Evolutionary conservation across 2,113 vertebrate genomes (phyloP), one percentile per base, ranked within the genome.

Genomic region (Erythrolamprus reginae): DNA sequence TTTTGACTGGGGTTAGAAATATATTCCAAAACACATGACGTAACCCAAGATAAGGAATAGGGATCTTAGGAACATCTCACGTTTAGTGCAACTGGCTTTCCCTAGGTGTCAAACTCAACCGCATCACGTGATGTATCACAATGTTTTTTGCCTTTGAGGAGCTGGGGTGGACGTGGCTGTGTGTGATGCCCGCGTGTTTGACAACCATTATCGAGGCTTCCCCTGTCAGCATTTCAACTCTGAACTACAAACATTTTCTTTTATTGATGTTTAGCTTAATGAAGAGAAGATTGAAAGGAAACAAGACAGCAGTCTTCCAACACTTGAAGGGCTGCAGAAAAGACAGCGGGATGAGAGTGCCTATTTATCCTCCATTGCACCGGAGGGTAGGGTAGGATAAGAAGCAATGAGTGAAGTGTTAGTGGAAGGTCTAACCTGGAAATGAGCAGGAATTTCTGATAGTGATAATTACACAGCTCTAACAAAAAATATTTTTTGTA

Each of bases 81-180:
- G 7, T 0, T 55, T 45, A 88, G n/a, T 0, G 0, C 10, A 82
- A 55, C 15, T 86, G 33, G 19, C 51, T 8, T 0, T 0, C 1
- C 61, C 23, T n/a, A 26, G 23, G 55, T 56, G 55, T 56, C 23
- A 56, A 56, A 56, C 55, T 8, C 7, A 24, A 56, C 21, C 7
- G 23, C 21, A 2, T 56, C 23, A 24, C 23, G 1, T 24, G 55
- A 23, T 8, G 2, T 24, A 56, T 55, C 53, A 55, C 23, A 24
- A 24, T 8, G 23, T 56, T 56, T 56, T 50, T 24, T 24, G 2
- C 23, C 55, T 24, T 56, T 56, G 51, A 1, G 15, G 15, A 52
- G 3, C 15, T 19, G 51, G 15, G 55, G 55, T 56, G 55, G 23
- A 23, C 23, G 0, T 56, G 55, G 23, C 23, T 56, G 55, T 56